A percentile compares a stretch with the other conserved stretches of the same genome.
Conservation (phyloP, 2,888 invertebrate genomes). For the Sialis fuliginosa region DNA sequence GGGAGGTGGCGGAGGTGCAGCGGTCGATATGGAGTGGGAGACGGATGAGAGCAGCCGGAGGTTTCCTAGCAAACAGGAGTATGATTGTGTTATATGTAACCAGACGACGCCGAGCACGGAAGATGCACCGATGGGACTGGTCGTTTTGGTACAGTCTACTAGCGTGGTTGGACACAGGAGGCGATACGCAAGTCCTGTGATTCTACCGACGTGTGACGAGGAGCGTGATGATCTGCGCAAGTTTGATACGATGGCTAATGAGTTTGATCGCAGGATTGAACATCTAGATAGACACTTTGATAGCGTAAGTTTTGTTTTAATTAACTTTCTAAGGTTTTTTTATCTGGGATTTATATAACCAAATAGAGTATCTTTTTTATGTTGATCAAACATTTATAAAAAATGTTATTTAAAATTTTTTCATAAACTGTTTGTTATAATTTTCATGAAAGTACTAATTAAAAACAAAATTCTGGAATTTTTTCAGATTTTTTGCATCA, state of each 20-base stretch:
- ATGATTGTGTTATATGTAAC: conserved; percentile 92
- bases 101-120: conserved; percentile 73
- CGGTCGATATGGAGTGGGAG: conserved; percentile 40
- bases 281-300: conserved; percentile 62
- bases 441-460: too few relatives aligned
- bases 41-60: conserved; percentile 40
- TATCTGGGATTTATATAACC: too few relatives aligned
- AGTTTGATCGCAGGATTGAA: conserved; percentile 61
- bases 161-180: conserved; percentile 72
- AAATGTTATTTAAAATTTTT: too few relatives aligned
- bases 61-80: conserved; percentile 42
- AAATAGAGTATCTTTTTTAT: background rate
- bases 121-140: conserved; percentile 72
- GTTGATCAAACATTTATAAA: background rate
- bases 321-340: too few relatives aligned
- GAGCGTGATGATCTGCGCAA: conserved; percentile 36
- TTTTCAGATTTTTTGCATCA: too few relatives aligned
- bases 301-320: conserved; percentile 38
- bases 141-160: conserved; percentile 74
- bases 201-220: conserved; percentile 43
- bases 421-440: background rate
- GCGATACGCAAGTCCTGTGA: conserved; percentile 30
- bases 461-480: too few relatives aligned
- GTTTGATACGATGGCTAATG: conserved; percentile 47
- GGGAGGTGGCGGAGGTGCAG: conserved; percentile 30